Conservation (phyloP, 2,113 vertebrate genomes). For the Halichoerus grypus region DNA sequence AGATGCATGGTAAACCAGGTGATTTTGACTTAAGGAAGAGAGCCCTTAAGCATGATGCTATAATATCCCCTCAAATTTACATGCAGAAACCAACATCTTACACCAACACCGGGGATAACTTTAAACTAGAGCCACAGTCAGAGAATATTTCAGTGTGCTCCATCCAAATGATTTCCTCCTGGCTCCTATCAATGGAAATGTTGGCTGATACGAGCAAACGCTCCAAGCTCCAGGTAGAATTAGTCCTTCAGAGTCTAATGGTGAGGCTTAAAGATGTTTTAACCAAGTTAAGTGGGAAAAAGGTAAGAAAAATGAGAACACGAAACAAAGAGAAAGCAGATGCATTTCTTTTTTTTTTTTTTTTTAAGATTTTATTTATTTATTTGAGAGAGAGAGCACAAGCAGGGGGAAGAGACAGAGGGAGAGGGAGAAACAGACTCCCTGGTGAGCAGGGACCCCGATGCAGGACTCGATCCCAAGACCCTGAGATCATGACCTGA, state of each 20-base stretch:
- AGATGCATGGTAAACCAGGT: not conserved
- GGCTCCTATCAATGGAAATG: not conserved
- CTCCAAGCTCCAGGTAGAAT: not conserved
- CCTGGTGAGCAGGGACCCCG: no score
- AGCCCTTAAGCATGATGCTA: not conserved
- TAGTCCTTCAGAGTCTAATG: not conserved
- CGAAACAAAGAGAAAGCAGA: slow-evolving; percentile 26
- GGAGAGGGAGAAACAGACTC: no score
- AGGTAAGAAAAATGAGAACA: not conserved
- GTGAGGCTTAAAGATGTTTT: not conserved
- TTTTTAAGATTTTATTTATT: no score
- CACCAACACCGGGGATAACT: not conserved
- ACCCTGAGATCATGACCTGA: no score
- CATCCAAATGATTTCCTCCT: not conserved
- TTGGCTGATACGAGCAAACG: not conserved
- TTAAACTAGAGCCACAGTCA: not conserved
- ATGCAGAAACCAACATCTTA: not conserved
- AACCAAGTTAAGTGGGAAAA: not conserved
- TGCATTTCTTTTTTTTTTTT: not conserved
- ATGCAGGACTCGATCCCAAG: no score
- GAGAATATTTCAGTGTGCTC: not conserved
- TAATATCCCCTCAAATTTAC: not conserved
- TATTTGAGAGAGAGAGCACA: no score
- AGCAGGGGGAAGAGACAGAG: no score
- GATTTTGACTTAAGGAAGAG: not conserved